phyloP scores from a whole-genome alignment of 2,888 invertebrate genomes.

The Drosophila macrospina region DNA sequence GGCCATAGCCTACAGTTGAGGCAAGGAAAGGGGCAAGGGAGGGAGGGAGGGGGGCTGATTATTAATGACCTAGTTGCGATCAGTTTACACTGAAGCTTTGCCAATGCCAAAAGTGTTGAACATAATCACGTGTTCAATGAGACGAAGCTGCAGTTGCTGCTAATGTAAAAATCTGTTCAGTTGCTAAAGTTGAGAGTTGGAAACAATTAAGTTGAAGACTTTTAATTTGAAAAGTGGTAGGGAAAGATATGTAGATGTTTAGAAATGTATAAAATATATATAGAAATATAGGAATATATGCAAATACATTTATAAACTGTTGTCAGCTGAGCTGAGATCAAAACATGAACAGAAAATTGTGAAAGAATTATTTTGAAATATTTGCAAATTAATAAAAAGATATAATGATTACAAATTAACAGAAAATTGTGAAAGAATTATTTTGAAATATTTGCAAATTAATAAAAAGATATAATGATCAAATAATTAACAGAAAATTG shows the following conservation, averaged over 20 bases:
- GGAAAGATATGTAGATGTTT: no score
- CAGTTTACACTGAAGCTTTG: slow-evolving; percentile 29
- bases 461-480: no score
- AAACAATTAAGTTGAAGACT: no score
- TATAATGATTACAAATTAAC: no score
- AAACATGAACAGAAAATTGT: not conserved
- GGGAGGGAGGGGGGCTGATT: slow-evolving; percentile 2
- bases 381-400: no score
- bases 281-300: not conserved
- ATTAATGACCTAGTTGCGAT: slow-evolving; percentile 65
- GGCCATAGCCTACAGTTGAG: slow-evolving; percentile 36
- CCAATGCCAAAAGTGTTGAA: slow-evolving; percentile 21
- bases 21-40: no score
- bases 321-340: not conserved
- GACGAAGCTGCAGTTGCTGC: no score
- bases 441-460: no score
- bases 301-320: not conserved
- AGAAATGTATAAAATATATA: not conserved
- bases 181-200: no score
- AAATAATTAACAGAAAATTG: no score
- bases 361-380: no score
- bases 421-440: not conserved
- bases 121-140: slow-evolving; percentile 32
- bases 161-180: no score
- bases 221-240: not conserved